phyloP scores from a whole-genome alignment of 2,797 vertebrate species.

The Sebastes glaucus region DNA sequence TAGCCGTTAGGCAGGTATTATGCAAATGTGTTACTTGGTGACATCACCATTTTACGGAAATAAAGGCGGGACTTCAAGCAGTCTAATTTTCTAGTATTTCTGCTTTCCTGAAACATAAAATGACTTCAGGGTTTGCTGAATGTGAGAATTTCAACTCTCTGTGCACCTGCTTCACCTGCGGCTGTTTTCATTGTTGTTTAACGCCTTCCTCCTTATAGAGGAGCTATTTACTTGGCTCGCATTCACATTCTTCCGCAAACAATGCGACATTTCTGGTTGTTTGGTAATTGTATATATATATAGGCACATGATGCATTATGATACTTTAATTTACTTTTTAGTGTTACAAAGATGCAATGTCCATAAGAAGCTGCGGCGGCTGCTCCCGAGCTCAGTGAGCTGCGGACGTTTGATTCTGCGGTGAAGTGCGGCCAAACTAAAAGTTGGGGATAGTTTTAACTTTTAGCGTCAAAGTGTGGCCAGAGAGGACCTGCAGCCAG shows the following conservation, averaged over 20 bases:
- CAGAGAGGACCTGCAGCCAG: too few relatives aligned
- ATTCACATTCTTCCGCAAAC: constrained; percentile 7
- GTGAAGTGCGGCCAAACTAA: too few relatives aligned
- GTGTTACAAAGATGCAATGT: neutral
- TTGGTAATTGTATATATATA: neutral
- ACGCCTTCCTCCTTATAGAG: neutral
- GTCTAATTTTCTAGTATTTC: neutral
- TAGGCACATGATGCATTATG: neutral
- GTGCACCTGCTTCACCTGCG: neutral
- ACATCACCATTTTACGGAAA: too few relatives aligned
- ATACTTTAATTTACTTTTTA: neutral
- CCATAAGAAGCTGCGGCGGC: accelerated
- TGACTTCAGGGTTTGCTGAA: neutral
- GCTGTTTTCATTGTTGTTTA: neutral
- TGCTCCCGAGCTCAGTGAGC: too few relatives aligned
- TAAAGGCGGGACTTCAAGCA: too few relatives aligned
- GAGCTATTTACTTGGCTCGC: neutral
- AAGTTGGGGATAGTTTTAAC: too few relatives aligned
- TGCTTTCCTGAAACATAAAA: neutral
- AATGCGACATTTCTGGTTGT: neutral
- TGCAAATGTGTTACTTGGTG: too few relatives aligned
- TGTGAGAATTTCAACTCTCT: neutral
- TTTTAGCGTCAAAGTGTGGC: too few relatives aligned
- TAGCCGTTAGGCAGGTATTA: too few relatives aligned
- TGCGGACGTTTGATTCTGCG: too few relatives aligned